phyloP scores from a whole-genome alignment of 1,140 invertebrate genomes.

The Sitobion miscanthi region DNA sequence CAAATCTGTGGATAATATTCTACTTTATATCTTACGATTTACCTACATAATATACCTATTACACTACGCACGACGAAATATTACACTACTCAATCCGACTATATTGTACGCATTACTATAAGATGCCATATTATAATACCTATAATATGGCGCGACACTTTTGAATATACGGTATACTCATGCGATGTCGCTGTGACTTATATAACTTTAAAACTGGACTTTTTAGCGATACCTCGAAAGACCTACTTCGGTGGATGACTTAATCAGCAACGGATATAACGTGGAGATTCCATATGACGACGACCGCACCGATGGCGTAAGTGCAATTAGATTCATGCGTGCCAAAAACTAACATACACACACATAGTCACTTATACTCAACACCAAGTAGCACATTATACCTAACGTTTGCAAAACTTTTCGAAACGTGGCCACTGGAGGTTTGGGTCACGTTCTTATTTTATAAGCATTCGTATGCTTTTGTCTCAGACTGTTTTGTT shows the following conservation, averaged over 20 bases:
- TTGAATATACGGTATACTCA: background rate
- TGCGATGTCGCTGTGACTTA: background rate
- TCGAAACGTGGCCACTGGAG: background rate
- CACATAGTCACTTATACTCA: background rate
- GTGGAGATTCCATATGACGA: conserved; percentile 55
- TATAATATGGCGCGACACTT: background rate
- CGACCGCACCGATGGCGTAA: conserved; percentile 54
- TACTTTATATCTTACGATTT: background rate
- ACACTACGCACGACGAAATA: background rate
- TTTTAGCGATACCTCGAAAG: conserved; percentile 56
- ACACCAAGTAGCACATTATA: conserved; percentile 11
- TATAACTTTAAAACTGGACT: conserved; percentile 42
- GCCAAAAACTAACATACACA: conserved; percentile 31
- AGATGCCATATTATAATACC: too few species aligned
- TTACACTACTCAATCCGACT: background rate
- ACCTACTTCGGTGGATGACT: conserved; percentile 57
- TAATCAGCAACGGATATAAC: conserved; percentile 57
- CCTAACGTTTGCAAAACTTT: background rate
- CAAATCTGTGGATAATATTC: background rate
- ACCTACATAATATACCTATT: background rate
- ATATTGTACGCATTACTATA: background rate
- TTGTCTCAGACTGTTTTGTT: background rate
- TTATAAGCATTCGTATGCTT: background rate
- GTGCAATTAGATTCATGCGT: conserved; percentile 42
- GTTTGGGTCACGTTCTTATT: background rate